Evolutionary conservation across 1,140 invertebrate genomes (phyloP).

Genomic region (Vanessa tameamea): DNA sequence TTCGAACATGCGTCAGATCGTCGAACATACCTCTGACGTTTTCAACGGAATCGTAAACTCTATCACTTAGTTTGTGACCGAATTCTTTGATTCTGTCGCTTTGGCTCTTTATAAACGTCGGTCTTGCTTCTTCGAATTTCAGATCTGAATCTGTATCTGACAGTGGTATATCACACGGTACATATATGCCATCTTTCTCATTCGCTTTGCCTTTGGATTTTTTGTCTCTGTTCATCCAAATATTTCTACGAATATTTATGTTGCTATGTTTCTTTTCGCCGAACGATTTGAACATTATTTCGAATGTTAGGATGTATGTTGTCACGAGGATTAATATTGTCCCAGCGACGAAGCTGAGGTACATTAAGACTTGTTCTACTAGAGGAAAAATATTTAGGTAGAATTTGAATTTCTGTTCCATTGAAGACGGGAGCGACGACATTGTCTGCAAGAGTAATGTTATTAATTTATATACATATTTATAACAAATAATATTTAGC

Average conservation of each 20-base stretch:
- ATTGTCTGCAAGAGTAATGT: conserved; percentile 57
- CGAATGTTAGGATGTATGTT: conserved; percentile 65
- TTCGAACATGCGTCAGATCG: conserved; percentile 50
- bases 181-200: conserved; percentile 55
- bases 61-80: conserved; percentile 59
- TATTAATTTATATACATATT: too few relatives aligned
- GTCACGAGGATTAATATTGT: conserved; percentile 46
- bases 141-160: conserved; percentile 54
- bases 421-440: conserved; percentile 82
- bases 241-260: conserved; percentile 46
- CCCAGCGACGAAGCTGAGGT: conserved; percentile 82
- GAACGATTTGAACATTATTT: conserved; percentile 67
- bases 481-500: too few relatives aligned
- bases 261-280: conserved; percentile 44
- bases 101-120: conserved; percentile 55
- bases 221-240: conserved; percentile 55
- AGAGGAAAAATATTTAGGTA: conserved; percentile 86
- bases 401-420: conserved; percentile 85
- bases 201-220: conserved; percentile 32
- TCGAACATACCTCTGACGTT: conserved; percentile 56
- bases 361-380: conserved; percentile 82
- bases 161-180: conserved; percentile 69
- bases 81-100: conserved; percentile 66
- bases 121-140: conserved; percentile 43
- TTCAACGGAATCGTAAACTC: conserved; percentile 45